A percentile compares a stretch with the other conserved stretches of the same genome.
Evolutionary conservation across 2,797 vertebrate genomes (phyloP).

Genomic region (Pipistrellus pipistrellus): DNA sequence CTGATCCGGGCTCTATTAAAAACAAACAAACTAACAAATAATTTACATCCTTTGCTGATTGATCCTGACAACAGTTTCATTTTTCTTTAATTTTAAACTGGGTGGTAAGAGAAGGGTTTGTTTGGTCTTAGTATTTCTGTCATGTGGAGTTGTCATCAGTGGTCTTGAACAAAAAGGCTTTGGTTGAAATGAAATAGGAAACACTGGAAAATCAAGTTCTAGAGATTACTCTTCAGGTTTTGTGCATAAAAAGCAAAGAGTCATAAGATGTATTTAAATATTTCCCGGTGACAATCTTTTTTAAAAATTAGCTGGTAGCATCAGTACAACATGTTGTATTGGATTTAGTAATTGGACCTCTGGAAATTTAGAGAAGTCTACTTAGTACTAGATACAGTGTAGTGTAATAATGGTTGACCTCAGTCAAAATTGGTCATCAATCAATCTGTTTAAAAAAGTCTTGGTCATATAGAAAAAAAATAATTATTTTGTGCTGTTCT

Average conservation of each 20-base stretch:
- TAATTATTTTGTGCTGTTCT: not conserved
- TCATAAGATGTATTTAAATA: not conserved
- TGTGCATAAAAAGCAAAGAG: not conserved
- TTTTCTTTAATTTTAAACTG: slow-evolving; percentile 13
- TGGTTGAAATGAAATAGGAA: not conserved
- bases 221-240: not conserved
- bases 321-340: not conserved
- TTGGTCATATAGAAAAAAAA: not conserved
- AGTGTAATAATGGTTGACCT: not conserved
- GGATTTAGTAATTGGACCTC: not conserved
- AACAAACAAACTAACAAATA: not conserved
- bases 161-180: not conserved
- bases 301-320: not conserved
- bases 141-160: not conserved
- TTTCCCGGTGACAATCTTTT: not conserved
- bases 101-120: not conserved
- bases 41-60: not conserved
- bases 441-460: not conserved
- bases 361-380: not conserved
- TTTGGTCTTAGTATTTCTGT: not conserved
- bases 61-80: not conserved
- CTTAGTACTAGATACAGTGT: not conserved
- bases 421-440: not conserved
- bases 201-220: not conserved
- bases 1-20: not conserved